A percentile compares a stretch with the other conserved stretches of the same genome.
phyloP scores from a whole-genome alignment of 2,797 vertebrate genomes.

The Brotula barbata region DNA sequence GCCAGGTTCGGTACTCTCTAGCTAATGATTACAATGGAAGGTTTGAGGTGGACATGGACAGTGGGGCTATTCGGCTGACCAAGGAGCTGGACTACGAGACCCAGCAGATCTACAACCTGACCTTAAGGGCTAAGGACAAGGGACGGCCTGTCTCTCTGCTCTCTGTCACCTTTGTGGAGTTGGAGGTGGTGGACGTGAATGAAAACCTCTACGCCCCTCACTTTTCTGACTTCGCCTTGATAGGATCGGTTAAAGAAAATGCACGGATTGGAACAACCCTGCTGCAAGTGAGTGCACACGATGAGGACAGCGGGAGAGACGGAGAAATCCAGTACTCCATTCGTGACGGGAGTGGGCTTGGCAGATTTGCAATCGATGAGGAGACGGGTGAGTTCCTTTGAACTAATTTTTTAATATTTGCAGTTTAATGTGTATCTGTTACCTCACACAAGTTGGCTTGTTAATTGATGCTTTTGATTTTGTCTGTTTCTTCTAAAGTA shows the following conservation, averaged over 20 bases:
- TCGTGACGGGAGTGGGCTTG: slow-evolving; percentile 93
- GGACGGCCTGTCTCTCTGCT: slow-evolving; percentile 93
- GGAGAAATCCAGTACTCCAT: slow-evolving; percentile 96
- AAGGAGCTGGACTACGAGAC: slow-evolving; percentile 95
- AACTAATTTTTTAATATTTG: neutral
- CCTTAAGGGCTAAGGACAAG: slow-evolving; percentile 92
- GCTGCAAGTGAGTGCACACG: slow-evolving; percentile 87
- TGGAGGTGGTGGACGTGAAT: slow-evolving; percentile 96
- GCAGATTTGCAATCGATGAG: slow-evolving; percentile 93
- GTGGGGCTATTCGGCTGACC: slow-evolving; percentile 89
- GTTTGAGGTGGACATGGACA: slow-evolving; percentile 92
- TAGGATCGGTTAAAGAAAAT: slow-evolving; percentile 91
- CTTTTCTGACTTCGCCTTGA: slow-evolving; percentile 89
- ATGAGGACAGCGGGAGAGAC: slow-evolving; percentile 91
- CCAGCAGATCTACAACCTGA: slow-evolving; percentile 96
- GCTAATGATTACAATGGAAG: slow-evolving; percentile 89
- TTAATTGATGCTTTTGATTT: no score
- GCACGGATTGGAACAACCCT: slow-evolving; percentile 90
- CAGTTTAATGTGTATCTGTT: neutral
- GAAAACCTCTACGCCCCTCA: slow-evolving; percentile 95
- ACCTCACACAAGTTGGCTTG: no score
- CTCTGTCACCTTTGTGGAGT: slow-evolving; percentile 91
- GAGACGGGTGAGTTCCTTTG: slow-evolving; percentile 84
- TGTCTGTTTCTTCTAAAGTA: no score
- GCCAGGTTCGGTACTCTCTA: slow-evolving; percentile 91